Conservation (phyloP, 2,797 vertebrate genomes). For the Chanos chanos region DNA sequence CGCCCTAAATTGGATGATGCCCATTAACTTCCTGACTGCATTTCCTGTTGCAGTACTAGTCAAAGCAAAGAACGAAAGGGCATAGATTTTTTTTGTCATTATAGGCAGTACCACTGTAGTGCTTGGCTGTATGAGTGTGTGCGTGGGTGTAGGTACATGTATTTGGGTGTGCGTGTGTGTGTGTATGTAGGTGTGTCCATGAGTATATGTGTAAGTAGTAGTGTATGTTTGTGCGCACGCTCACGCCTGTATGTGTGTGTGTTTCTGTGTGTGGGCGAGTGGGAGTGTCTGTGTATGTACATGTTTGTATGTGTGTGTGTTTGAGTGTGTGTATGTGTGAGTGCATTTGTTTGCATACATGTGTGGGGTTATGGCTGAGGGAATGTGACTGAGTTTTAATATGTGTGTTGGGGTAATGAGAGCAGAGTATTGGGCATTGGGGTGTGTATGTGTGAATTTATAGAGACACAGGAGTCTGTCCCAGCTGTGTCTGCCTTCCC, state of each 20-base stretch:
- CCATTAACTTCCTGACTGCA: too few species aligned
- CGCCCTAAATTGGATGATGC: too few species aligned
- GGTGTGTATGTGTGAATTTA: constrained; percentile 34
- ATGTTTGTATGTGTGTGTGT: too few species aligned
- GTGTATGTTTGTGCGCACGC: not conserved
- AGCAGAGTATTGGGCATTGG: constrained; percentile 9
- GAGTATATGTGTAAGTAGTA: not conserved
- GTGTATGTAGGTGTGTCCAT: not conserved
- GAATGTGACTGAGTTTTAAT: not conserved
- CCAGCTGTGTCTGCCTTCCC: constrained; percentile 50
- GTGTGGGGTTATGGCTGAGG: not conserved
- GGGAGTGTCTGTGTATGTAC: too few species aligned
- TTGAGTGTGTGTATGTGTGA: too few species aligned
- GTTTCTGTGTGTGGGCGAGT: too few species aligned
- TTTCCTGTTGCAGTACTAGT: too few species aligned
- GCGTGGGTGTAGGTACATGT: not conserved
- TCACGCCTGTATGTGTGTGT: too few species aligned
- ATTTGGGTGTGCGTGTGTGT: not conserved
- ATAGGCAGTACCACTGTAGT: too few species aligned
- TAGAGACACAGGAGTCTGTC: constrained; percentile 12
- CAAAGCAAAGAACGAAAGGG: too few species aligned
- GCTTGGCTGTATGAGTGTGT: not conserved
- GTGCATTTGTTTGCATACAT: not conserved
- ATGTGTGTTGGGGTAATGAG: constrained; percentile 9
- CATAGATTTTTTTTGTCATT: too few species aligned